phyloP scores from a whole-genome alignment of 2,113 vertebrate species.

The Lampris megalopsis region DNA sequence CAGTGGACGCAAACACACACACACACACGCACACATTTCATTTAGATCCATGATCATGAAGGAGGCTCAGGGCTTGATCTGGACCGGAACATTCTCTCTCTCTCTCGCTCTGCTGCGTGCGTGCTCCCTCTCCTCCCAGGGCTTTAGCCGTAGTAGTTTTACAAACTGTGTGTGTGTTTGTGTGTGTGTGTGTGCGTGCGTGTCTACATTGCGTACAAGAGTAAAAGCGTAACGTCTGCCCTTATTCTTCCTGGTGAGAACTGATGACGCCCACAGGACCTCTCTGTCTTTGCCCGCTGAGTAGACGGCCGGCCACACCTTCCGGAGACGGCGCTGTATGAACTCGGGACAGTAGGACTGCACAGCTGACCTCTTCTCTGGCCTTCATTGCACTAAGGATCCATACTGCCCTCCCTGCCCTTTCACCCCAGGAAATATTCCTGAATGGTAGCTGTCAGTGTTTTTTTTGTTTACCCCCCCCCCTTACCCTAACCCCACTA shows the following conservation, averaged over 20 bases:
- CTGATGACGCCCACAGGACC: conserved; percentile 47
- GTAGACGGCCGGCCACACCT: conserved; percentile 42
- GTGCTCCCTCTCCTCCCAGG: conserved; percentile 15
- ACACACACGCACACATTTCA: conserved; percentile 45
- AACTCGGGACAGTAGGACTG: conserved; percentile 35
- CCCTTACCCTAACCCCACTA: conserved; percentile 48
- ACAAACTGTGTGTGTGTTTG: conserved; percentile 56
- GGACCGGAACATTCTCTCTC: conserved; percentile 50
- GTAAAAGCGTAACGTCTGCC: conserved; percentile 63
- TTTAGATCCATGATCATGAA: conserved; percentile 65
- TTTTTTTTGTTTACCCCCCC: conserved; percentile 18
- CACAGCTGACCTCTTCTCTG: conserved; percentile 51
- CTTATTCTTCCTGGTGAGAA: conserved; percentile 61
- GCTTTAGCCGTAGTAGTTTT: conserved; percentile 67
- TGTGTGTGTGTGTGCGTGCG: conserved; percentile 21
- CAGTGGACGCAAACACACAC: conserved; percentile 52
- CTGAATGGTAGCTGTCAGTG: conserved; percentile 60
- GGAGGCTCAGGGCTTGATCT: conserved; percentile 82
- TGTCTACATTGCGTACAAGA: conserved; percentile 15
- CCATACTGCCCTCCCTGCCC: conserved; percentile 71
- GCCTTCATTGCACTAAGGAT: conserved; percentile 83
- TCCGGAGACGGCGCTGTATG: conserved; percentile 46
- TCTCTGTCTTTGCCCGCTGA: conserved; percentile 42
- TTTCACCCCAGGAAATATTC: conserved; percentile 52
- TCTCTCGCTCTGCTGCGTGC: conserved; percentile 7